Evolutionary conservation across 2,888 invertebrate species (phyloP).

Genomic region (Ochropacha duplaris): DNA sequence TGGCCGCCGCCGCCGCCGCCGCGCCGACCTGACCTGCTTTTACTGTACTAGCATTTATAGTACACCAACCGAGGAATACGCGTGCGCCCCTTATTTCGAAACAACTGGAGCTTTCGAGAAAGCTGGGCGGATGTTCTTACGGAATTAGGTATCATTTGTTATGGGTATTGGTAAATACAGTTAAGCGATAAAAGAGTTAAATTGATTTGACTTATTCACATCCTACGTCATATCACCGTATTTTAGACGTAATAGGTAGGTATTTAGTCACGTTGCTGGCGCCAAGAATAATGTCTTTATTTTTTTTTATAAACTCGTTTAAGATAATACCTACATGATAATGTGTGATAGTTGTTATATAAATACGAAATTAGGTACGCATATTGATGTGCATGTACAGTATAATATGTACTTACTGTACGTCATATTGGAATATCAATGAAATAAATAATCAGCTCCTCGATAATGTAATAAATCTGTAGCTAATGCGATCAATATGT

Average conservation of each 20-base stretch:
- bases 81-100: constrained; percentile 13
- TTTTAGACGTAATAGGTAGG: background rate
- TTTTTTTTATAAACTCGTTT: background rate
- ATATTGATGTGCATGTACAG: too few species aligned
- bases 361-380: background rate
- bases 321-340: background rate
- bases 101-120: constrained; percentile 26
- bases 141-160: background rate
- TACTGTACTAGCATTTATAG: constrained; percentile 42
- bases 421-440: background rate
- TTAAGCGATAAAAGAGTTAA: constrained; percentile 11
- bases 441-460: background rate
- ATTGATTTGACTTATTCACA: background rate
- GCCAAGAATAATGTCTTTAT: background rate
- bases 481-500: background rate
- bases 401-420: background rate
- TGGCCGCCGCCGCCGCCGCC: constrained; percentile 43
- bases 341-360: background rate
- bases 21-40: constrained; percentile 78
- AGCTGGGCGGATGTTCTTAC: constrained; percentile 7
- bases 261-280: background rate
- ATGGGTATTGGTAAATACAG: background rate
- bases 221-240: background rate
- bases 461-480: background rate
- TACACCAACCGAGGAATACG: constrained; percentile 24